These are phyloP conservation scores for Apamea monoglypha DNA, from an alignment of 2,888 invertebrate species.

Conservation along the genomic window DNA sequence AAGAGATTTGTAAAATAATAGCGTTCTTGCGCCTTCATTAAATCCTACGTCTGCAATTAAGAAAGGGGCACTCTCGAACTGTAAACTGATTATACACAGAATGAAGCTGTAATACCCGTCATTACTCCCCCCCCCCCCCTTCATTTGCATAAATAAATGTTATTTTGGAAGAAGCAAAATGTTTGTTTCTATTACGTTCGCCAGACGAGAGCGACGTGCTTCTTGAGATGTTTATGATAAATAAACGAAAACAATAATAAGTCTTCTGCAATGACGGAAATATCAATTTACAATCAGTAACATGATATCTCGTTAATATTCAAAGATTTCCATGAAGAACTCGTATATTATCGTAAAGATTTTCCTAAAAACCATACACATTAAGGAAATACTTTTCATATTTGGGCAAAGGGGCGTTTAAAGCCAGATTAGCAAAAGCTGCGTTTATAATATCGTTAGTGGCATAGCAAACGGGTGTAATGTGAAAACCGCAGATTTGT, in stretches of 20 bases:
- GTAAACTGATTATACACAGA: conserved; percentile 84
- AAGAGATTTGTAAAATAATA: conserved; percentile 78
- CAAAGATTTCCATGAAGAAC: conserved; percentile 10
- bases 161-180: conserved; percentile 75
- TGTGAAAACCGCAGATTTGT: conserved; percentile 76
- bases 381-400: conserved; percentile 39
- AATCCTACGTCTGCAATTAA: conserved; percentile 84
- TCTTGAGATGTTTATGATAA: conserved; percentile 57
- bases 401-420: conserved; percentile 61
- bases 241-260: conserved; percentile 42
- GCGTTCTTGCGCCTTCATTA: conserved; percentile 80
- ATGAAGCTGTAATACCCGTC: conserved; percentile 84
- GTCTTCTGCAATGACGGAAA: conserved; percentile 13
- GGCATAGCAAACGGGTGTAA: conserved; percentile 75
- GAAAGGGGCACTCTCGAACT: conserved; percentile 71
- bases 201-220: conserved; percentile 58
- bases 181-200: conserved; percentile 75
- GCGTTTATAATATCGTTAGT: conserved; percentile 77
- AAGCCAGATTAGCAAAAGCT: conserved; percentile 68
- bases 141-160: conserved; percentile 84
- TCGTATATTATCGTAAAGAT: conserved; percentile 3
- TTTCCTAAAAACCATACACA: conserved; percentile 1
- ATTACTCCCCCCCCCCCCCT: conserved; percentile 70
- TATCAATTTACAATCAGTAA: conserved; percentile 39
- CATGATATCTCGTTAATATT: conserved; percentile 23